Conservation (phyloP, 2,888 invertebrate genomes). For the Spodoptera littoralis region DNA sequence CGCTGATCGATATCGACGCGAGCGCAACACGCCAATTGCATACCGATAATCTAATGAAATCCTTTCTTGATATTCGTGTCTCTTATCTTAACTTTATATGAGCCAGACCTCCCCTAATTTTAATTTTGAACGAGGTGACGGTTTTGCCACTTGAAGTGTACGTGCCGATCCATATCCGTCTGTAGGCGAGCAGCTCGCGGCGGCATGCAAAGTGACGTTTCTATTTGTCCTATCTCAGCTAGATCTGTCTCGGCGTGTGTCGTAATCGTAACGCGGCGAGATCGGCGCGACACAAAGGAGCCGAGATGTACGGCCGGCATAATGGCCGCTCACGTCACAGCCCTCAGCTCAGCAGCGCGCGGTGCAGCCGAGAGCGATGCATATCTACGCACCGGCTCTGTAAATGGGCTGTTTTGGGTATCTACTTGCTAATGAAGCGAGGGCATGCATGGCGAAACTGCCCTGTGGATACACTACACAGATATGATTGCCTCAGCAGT, state of each 20-base stretch:
- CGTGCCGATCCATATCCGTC: conserved; percentile 76
- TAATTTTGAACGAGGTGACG: conserved; percentile 68
- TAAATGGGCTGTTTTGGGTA: conserved; percentile 87
- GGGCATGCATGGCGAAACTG: conserved; percentile 78
- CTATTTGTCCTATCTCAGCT: conserved; percentile 85
- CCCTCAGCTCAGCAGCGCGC: conserved; percentile 67
- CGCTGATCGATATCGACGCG: conserved; percentile 78
- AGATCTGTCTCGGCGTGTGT: conserved; percentile 85
- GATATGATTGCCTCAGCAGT: conserved; percentile 80
- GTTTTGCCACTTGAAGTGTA: conserved; percentile 74
- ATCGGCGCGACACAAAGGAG: conserved; percentile 85
- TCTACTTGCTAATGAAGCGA: conserved; percentile 87
- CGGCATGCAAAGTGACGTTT: conserved; percentile 86
- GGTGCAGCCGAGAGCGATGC: conserved; percentile 81
- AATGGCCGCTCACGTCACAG: conserved; percentile 84
- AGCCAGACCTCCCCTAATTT: conserved; percentile 62
- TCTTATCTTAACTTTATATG: conserved; percentile 41
- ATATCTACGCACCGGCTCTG: conserved; percentile 85
- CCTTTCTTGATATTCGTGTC: conserved; percentile 63
- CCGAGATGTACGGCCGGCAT: conserved; percentile 83
- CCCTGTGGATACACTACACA: conserved; percentile 80
- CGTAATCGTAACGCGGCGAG: conserved; percentile 84
- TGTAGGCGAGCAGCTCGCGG: conserved; percentile 76
- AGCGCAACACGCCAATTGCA: conserved; percentile 79
- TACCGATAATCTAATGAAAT: conserved; percentile 82